These are phyloP conservation scores for Scaptodrosophila lebanonensis DNA, from an alignment of 1,140 invertebrate species.

Conservation along the genomic window DNA sequence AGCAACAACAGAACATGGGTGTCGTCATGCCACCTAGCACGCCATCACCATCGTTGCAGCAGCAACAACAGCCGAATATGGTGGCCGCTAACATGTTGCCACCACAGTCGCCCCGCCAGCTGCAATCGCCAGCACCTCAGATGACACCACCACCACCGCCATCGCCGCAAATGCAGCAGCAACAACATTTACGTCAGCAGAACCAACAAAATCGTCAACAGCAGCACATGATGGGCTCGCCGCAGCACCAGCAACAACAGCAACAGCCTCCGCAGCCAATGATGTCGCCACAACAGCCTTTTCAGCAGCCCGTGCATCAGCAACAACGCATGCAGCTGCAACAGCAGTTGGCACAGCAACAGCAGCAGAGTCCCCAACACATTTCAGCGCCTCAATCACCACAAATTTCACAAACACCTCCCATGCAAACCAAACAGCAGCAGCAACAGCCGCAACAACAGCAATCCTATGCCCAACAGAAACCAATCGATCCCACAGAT, in stretches of 20 bases:
- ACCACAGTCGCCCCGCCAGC: conserved; percentile 65
- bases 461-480: conserved; percentile 51
- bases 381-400: conserved; percentile 63
- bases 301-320: conserved; percentile 54
- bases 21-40: conserved; percentile 46
- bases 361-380: conserved; percentile 65
- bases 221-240: conserved; percentile 58
- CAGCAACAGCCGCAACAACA: conserved; percentile 50
- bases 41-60: conserved; percentile 54
- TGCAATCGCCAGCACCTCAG: conserved; percentile 73
- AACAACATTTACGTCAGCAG: conserved; percentile 71
- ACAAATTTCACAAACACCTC: conserved; percentile 59
- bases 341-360: conserved; percentile 57
- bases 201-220: conserved; percentile 51
- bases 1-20: conserved; percentile 43
- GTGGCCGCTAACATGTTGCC: conserved; percentile 50
- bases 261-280: conserved; percentile 32
- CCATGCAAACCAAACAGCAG: conserved; percentile 48
- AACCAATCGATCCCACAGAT: conserved; percentile 70
- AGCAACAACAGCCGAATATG: conserved; percentile 53
- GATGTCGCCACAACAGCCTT: conserved; percentile 21
- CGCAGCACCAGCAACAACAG: conserved; percentile 62
- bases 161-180: conserved; percentile 74
- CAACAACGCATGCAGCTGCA: conserved; percentile 59
- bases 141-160: conserved; percentile 74